These are phyloP conservation scores for Agapostemon virescens DNA, from an alignment of 2,888 invertebrate species.

Conservation along the genomic window DNA sequence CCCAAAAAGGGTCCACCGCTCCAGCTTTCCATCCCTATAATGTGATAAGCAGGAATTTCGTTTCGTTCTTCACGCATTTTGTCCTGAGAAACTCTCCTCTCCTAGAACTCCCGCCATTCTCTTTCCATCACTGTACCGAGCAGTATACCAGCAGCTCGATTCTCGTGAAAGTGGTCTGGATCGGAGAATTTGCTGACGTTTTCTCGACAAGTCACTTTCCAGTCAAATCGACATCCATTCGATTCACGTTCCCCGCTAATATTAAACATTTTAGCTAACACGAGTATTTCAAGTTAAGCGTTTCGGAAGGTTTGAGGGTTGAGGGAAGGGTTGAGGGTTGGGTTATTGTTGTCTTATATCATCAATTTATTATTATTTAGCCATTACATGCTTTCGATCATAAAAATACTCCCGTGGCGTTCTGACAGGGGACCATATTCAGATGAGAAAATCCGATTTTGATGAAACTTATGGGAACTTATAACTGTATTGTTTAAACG, in stretches of 20 bases:
- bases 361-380: too few species aligned
- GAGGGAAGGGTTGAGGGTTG: too few species aligned
- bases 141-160: neutral
- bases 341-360: too few species aligned
- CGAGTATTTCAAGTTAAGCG: neutral
- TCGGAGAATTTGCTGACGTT: neutral
- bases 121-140: neutral
- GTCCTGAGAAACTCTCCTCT: neutral
- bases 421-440: too few species aligned
- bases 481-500: too few species aligned
- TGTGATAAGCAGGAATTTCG: conserved; percentile 46
- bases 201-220: neutral
- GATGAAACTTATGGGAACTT: too few species aligned
- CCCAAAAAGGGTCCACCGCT: conserved; percentile 23
- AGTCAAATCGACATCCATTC: neutral
- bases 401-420: too few species aligned
- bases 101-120: neutral
- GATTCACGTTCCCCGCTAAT: neutral
- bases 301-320: too few species aligned
- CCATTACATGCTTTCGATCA: too few species aligned
- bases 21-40: conserved; percentile 24
- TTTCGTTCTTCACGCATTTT: conserved; percentile 35
- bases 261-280: neutral
- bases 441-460: too few species aligned
- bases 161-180: neutral